Percentiles rank a stretch among this genome's conserved stretches.
These are phyloP conservation scores for Chunga burmeisteri DNA, from an alignment of 2,113 vertebrate genomes.

Conservation along the genomic window DNA sequence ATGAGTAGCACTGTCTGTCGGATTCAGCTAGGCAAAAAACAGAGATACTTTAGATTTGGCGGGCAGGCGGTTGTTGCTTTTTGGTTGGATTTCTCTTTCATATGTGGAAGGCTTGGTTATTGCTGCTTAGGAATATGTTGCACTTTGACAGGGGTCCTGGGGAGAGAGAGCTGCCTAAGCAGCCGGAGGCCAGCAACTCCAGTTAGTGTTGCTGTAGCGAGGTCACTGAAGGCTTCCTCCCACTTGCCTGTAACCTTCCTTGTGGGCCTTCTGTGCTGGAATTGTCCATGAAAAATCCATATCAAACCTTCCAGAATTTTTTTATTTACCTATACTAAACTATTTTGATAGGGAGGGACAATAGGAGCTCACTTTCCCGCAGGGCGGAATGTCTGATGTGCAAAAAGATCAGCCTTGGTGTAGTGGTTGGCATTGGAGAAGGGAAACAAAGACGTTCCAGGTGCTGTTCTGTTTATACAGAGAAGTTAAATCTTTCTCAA, in stretches of 20 bases:
- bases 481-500: neutral
- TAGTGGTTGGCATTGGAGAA: neutral
- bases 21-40: accelerated
- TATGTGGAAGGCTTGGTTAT: neutral
- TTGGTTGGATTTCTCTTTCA: neutral
- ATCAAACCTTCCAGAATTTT: neutral
- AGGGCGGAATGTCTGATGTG: neutral
- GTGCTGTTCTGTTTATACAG: neutral
- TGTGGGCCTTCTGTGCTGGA: neutral
- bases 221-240: neutral
- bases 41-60: accelerated
- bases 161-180: neutral
- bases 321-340: neutral
- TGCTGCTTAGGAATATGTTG: accelerated
- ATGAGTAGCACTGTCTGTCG: neutral
- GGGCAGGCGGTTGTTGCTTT: neutral
- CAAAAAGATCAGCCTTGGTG: neutral
- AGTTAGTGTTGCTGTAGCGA: accelerated
- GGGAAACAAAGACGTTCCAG: neutral
- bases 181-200: accelerated
- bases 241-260: neutral
- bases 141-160: neutral
- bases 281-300: neutral
- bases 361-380: neutral
- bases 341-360: neutral